Evolutionary conservation across 2,797 vertebrate genomes (phyloP).

Genomic region (Myotis findleyi): DNA sequence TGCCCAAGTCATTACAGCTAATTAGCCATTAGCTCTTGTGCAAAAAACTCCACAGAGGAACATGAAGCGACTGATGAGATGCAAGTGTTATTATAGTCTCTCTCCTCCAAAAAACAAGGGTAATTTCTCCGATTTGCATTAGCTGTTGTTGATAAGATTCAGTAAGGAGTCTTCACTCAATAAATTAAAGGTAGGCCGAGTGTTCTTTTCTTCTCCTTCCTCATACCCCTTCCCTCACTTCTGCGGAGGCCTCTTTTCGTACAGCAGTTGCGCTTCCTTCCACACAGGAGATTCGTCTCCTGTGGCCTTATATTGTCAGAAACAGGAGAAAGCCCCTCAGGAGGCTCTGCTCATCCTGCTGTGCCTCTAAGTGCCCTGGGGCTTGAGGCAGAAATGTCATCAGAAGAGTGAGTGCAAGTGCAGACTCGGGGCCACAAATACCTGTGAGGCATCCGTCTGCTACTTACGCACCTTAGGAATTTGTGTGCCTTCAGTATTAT

Average conservation of each 20-base stretch:
- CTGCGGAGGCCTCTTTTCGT: background rate
- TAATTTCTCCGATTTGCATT: background rate
- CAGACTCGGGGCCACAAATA: background rate
- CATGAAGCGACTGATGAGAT: background rate
- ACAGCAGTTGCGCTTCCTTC: background rate
- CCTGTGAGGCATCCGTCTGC: background rate
- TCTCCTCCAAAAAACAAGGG: conserved; percentile 10
- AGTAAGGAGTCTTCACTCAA: background rate
- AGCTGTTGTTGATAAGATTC: conserved; percentile 42
- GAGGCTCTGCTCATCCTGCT: background rate
- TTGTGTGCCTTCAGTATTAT: background rate
- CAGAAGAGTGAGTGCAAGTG: conserved; percentile 1
- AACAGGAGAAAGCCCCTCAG: conserved; percentile 1
- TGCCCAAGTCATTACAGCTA: background rate
- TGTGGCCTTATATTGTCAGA: conserved; percentile 23
- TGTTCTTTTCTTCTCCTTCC: background rate
- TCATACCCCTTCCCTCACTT: background rate
- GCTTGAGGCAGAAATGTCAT: background rate
- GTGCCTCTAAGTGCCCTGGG: background rate
- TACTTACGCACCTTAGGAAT: background rate
- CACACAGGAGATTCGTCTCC: background rate
- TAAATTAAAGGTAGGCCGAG: conserved; percentile 2
- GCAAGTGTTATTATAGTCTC: background rate
- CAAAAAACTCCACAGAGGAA: background rate
- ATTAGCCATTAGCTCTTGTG: conserved; percentile 29